Base-by-base conservation (phyloP, 1,140 invertebrate species). In the Pseudomyrmex flavicornis region DNA sequence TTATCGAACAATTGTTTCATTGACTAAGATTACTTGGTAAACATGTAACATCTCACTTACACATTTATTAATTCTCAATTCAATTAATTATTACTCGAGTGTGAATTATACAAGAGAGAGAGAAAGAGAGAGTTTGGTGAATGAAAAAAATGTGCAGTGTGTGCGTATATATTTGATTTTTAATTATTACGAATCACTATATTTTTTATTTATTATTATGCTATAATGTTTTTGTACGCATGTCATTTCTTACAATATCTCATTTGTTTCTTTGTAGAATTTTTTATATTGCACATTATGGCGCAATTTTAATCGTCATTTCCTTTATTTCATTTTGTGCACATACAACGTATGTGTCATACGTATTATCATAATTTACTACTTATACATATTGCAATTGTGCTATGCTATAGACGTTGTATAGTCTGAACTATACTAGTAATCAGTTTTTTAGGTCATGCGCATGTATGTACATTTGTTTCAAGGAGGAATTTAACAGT, bases 91-190 rank as follows among this genome's bases (percentile, higher is more conserved):
- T 17, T 15, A 61, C 22, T 46, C 10, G n/a, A 4, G 13, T 52
- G 26, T 50, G 58, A 59, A 15, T 2, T 69, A 68, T 70, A 79
- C 35, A 15, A 79, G 0, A 70, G 69, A 48, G 8, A 65, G 35
- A 7, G 26, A 35, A 4, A 35, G 26, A 48, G 3, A 65, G 35
- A 35, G 35, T 69, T 69, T 70, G 54, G 20, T 80, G 10, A 69
- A 70, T 79, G 52, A 35, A 35, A 8, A 74, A 80, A 69, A 80
- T 61, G 68, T 73, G 58, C 52, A n/a, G 13, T 62, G 13, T 56
- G 17, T 65, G 48, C 22, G 20, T 63, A 70, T 83, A 84, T 86
- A 87, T 87, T 13, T 87, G 58, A 87, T 84, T 87, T 87, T 84
- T 75, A 26, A 79, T n/a, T 65, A 61, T 10, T 2, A 54, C 35